These are phyloP conservation scores for Bufotes viridis DNA, from an alignment of 2,797 vertebrate species.

Conservation along the genomic window DNA sequence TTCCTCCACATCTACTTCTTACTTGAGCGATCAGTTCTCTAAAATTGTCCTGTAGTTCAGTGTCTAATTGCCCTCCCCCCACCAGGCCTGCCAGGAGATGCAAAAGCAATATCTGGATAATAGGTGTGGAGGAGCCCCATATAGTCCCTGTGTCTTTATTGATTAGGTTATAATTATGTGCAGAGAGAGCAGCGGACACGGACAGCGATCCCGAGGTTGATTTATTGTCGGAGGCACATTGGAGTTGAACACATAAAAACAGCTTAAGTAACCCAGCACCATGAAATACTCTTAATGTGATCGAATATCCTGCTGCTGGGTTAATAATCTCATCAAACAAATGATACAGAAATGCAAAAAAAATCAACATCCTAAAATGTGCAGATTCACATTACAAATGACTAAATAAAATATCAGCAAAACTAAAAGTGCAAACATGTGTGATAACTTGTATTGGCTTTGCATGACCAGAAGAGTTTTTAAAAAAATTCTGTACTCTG, in stretches of 20 bases:
- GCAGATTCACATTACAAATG: neutral
- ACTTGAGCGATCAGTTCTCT: neutral
- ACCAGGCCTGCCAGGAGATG: neutral
- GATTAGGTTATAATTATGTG: slow-evolving; percentile 18
- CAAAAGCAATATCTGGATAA: neutral
- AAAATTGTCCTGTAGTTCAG: neutral
- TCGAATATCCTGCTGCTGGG: neutral
- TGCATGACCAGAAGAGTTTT: neutral
- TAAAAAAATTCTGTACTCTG: neutral
- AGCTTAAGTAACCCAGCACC: neutral
- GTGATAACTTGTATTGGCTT: neutral
- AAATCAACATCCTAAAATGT: neutral
- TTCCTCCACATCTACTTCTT: too few species aligned
- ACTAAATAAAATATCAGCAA: too few species aligned
- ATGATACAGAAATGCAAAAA: neutral
- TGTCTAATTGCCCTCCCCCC: neutral
- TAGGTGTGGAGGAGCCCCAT: neutral
- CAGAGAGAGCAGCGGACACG: neutral
- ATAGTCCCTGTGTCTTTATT: slow-evolving; percentile 4
- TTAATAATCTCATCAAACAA: slow-evolving; percentile 13
- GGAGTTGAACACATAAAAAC: slow-evolving; percentile 16
- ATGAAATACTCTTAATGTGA: neutral
- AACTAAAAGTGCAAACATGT: neutral
- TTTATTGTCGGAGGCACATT: slow-evolving; percentile 7
- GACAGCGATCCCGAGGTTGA: neutral